These are phyloP conservation scores for Drosophila barbarae DNA, from an alignment of 2,888 invertebrate species.

Conservation along the genomic window DNA sequence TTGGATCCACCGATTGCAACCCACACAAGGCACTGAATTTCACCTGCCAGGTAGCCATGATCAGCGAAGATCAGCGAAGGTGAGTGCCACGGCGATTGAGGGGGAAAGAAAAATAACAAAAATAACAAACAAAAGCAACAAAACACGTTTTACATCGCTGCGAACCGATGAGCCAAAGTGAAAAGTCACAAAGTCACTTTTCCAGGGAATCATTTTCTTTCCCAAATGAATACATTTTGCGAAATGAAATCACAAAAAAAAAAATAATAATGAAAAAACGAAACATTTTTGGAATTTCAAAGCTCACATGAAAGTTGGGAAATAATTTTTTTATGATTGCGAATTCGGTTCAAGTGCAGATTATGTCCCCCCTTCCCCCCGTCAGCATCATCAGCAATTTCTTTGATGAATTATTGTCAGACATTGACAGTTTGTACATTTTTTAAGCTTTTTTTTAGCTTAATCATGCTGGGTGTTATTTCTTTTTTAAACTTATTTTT, in stretches of 20 bases:
- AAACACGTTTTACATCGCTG: constrained; percentile 60
- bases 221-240: constrained; percentile 29
- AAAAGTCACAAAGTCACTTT: constrained; percentile 59
- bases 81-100: constrained; percentile 45
- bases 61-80: constrained; percentile 31
- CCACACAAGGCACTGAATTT: constrained; percentile 53
- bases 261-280: constrained; percentile 4
- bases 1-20: constrained; percentile 40
- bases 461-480: constrained; percentile 43
- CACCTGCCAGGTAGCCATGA: constrained; percentile 59
- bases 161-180: constrained; percentile 60
- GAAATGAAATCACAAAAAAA: constrained; percentile 7
- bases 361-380: constrained; percentile 18
- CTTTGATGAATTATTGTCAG: constrained; percentile 41
- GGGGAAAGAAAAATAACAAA: constrained; percentile 5
- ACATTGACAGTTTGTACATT: constrained; percentile 41
- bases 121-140: constrained; percentile 7
- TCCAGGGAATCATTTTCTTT: constrained; percentile 37
- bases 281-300: constrained; percentile 48
- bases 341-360: constrained; percentile 50
- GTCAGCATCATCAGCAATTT: constrained; percentile 48
- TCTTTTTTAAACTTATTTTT: constrained; percentile 17
- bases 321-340: constrained; percentile 9
- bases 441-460: constrained; percentile 18
- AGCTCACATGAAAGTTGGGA: constrained; percentile 24